Evolutionary conservation across 2,113 vertebrate species (phyloP), one percentile per base, ranked within the genome.

Genomic region (Saguinus midas): DNA sequence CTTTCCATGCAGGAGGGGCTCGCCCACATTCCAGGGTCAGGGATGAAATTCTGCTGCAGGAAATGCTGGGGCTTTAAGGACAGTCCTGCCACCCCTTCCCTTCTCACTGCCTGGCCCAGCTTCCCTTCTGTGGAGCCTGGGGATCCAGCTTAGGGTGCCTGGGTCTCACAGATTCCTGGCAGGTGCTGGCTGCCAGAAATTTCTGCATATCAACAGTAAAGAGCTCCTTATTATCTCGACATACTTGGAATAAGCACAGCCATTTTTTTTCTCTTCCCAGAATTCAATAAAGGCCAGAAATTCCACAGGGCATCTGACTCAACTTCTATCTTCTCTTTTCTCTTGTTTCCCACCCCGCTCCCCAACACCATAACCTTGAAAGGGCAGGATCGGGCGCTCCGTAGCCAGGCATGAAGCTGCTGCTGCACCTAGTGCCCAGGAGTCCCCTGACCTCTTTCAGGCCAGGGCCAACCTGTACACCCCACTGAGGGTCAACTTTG

Each of bases 231-330:
- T 98, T 98, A 98, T 98, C 98, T 96, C 45, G 85, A 97, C 97
- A 98, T 98, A 98, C 98, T 98, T 99, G 29, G 97, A 98, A 98
- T 98, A 98, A 97, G 97, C 98, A 98, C 3, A 88, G 97, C 96
- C 98, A 97, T 98, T 98, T 98, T 98, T 90, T 88, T 82, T 94
- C 98, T 98, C 97, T 98, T 98, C 98, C 95, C 98, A 98, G 98
- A 98, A 98, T 98, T 98, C 97, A 97, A 95, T 98, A 98, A 98
- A 98, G 98, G 97, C 98, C 97, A 98, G 98, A 98, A 98, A 98
- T 98, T 98, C 98, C 97, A 97, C 93, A 97, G 3, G 95, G 94
- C 98, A 98, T 98, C 98, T 98, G 98, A 98, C 97, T 98, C 98
- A 98, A 98, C 75, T 94, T 94, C 87, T 91, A 84, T 96, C 98